These are phyloP conservation scores for Lepilemur ruficaudatus DNA, from an alignment of 2,797 vertebrate species.

Conservation along the genomic window DNA sequence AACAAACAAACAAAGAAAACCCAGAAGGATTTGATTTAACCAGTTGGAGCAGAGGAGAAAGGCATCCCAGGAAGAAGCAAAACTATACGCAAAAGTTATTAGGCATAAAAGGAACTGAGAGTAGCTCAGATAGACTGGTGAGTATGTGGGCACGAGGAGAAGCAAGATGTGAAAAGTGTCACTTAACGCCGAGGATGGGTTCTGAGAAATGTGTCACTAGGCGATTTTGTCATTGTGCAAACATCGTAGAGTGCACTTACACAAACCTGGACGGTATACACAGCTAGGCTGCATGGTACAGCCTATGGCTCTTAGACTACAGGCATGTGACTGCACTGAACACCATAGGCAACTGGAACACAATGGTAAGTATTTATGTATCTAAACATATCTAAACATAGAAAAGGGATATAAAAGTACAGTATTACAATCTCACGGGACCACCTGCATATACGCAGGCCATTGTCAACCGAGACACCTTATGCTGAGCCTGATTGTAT, in stretches of 20 bases:
- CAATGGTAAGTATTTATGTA: neutral
- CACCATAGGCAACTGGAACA: neutral
- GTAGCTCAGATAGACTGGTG: neutral
- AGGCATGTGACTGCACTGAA: neutral
- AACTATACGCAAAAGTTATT: neutral
- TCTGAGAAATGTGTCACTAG: neutral
- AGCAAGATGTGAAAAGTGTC: neutral
- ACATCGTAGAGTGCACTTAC: neutral
- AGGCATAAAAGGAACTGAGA: constrained; percentile 15
- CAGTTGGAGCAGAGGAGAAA: neutral
- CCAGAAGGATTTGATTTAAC: neutral
- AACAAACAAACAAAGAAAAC: no score
- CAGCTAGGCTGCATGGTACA: neutral
- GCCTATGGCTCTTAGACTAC: neutral
- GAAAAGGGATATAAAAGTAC: neutral
- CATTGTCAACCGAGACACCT: neutral
- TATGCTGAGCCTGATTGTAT: neutral
- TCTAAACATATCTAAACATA: neutral
- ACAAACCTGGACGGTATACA: no score
- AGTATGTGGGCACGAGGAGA: neutral
- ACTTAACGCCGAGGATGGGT: neutral
- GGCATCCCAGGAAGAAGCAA: constrained; percentile 6
- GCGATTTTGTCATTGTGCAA: neutral
- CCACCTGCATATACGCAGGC: neutral
- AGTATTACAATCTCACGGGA: neutral